phyloP scores from a whole-genome alignment of 2,113 vertebrate species.

The Acrocephalus arundinaceus region DNA sequence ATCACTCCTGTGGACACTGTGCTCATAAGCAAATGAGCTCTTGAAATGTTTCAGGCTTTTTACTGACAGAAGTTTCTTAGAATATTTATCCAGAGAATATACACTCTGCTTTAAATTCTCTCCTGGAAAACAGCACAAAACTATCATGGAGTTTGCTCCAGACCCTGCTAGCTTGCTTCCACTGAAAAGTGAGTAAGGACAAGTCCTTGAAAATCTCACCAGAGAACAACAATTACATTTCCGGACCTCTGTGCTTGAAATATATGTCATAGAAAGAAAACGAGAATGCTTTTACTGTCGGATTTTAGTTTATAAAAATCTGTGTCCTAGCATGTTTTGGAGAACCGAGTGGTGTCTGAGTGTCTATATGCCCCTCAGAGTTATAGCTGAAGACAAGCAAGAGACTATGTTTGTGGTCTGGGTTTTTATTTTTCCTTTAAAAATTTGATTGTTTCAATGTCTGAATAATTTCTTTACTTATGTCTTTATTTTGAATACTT shows the following conservation, averaged over 20 bases:
- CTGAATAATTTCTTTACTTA: neutral
- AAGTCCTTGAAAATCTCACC: neutral
- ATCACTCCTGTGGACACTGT: rapidly evolving
- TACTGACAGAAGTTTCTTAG: neutral
- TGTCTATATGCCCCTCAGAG: neutral
- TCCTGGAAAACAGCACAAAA: neutral
- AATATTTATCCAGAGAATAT: neutral
- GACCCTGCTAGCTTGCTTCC: neutral
- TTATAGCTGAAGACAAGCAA: neutral
- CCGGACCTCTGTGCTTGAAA: neutral
- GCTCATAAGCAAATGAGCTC: neutral
- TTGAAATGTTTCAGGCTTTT: neutral
- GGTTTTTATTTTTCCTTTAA: neutral
- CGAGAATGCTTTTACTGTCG: neutral
- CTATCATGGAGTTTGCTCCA: neutral
- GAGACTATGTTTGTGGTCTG: rapidly evolving
- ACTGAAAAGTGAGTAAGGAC: neutral
- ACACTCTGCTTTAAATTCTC: neutral
- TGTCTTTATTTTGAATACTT: neutral
- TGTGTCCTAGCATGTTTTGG: rapidly evolving
- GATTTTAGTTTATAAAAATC: neutral
- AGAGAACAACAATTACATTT: neutral
- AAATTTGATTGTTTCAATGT: neutral
- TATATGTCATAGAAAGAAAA: neutral
- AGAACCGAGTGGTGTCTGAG: neutral